Conservation (phyloP, 2,797 vertebrate species). For the Acomys russatus region DNA sequence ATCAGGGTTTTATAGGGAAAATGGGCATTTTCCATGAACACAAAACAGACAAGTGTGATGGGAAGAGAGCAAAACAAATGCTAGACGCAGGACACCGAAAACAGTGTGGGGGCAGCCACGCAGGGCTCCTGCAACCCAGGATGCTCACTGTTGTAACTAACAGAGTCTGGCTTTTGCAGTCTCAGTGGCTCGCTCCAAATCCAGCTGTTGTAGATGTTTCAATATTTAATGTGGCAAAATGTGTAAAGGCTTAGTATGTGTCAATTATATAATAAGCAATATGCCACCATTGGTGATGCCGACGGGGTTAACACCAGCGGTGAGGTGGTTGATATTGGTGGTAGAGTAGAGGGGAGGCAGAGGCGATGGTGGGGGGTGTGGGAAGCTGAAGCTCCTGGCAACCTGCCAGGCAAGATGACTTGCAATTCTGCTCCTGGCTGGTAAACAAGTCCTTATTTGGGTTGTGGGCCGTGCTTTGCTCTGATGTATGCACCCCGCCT, state of each 20-base stretch:
- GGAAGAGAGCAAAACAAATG: not conserved
- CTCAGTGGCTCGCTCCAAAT: not conserved
- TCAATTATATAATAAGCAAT: not conserved
- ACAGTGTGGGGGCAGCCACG: accelerated
- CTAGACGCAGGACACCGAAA: not conserved
- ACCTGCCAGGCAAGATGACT: too few species aligned
- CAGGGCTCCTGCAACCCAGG: not conserved
- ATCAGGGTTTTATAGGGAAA: not conserved
- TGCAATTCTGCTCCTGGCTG: too few species aligned
- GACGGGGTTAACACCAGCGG: not conserved
- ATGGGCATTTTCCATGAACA: not conserved
- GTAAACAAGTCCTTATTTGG: too few species aligned
- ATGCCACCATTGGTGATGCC: not conserved
- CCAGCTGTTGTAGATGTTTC: not conserved
- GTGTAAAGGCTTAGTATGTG: not conserved
- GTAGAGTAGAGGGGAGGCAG: not conserved
- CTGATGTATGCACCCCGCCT: too few species aligned
- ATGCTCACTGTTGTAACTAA: not conserved
- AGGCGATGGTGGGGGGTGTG: not conserved
- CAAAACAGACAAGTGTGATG: not conserved
- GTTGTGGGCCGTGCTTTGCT: too few species aligned
- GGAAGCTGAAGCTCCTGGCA: too few species aligned
- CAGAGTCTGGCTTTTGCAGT: not conserved
- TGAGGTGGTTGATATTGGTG: too few species aligned
- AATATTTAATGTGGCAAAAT: not conserved